Percentiles rank a stretch among this genome's conserved stretches.
Conservation (phyloP, 2,888 invertebrate species). For the Cosmia trapezina region DNA sequence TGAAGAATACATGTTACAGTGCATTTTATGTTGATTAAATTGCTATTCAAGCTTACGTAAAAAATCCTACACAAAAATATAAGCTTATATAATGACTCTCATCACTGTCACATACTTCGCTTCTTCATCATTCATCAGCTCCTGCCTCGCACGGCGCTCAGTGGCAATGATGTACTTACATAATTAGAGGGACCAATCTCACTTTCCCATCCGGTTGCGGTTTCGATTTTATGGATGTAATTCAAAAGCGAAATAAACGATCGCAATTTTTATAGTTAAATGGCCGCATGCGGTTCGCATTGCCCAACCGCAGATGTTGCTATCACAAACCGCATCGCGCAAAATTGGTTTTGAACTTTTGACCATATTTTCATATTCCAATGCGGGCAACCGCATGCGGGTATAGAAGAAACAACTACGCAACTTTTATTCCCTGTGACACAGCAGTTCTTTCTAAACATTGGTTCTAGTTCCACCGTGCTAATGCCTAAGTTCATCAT, state of each 20-base stretch:
- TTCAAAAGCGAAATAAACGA: not conserved
- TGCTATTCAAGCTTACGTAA: slow-evolving; percentile 6
- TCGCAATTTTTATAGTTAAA: not conserved
- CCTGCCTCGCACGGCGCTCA: no score
- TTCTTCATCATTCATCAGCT: slow-evolving; percentile 1
- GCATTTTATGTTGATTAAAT: slow-evolving; percentile 4
- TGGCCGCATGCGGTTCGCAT: not conserved
- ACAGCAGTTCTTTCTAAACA: not conserved
- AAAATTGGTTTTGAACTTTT: no score
- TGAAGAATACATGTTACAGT: slow-evolving; percentile 11
- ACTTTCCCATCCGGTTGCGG: not conserved
- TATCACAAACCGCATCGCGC: no score
- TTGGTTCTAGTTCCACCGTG: not conserved
- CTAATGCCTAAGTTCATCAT: slow-evolving; percentile 86
- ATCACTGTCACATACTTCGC: not conserved
- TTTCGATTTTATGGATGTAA: not conserved
- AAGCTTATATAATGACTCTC: slow-evolving; percentile 9
- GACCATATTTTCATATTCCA: no score
- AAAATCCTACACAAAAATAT: not conserved
- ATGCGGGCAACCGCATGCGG: not conserved
- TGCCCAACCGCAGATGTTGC: no score
- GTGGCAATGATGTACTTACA: not conserved
- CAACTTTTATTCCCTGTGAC: not conserved
- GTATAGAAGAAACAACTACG: not conserved
- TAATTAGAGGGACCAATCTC: not conserved